These are phyloP conservation scores for Astyanax mexicanus DNA, from an alignment of 2,797 vertebrate species.

Conservation along the genomic window DNA sequence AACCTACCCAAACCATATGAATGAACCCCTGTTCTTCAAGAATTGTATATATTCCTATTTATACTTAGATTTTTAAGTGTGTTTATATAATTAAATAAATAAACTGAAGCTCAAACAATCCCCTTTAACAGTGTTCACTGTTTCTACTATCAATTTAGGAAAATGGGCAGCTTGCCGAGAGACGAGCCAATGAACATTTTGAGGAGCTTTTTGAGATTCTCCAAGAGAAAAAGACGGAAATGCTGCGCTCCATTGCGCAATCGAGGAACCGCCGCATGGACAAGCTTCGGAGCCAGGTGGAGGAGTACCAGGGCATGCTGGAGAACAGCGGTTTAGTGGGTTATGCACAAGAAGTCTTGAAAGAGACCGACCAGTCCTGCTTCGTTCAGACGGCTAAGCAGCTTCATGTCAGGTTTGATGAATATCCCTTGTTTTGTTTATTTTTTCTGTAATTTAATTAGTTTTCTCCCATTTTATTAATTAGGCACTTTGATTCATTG, in stretches of 20 bases:
- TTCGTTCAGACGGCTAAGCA: slow-evolving; percentile 98
- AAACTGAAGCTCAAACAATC: too few relatives aligned
- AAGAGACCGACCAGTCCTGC: slow-evolving; percentile 96
- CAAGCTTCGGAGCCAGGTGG: slow-evolving; percentile 86
- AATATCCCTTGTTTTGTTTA: not conserved
- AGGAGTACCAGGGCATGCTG: slow-evolving; percentile 96
- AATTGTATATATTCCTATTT: too few relatives aligned
- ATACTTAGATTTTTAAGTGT: too few relatives aligned
- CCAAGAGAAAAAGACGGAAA: slow-evolving; percentile 87
- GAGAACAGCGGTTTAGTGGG: slow-evolving; percentile 97
- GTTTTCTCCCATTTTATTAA: too few relatives aligned
- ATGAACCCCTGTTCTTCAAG: too few relatives aligned
- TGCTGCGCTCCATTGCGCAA: slow-evolving; percentile 87
- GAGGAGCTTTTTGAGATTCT: slow-evolving; percentile 88
- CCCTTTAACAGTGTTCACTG: not conserved
- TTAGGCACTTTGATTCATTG: not conserved
- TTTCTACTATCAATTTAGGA: slow-evolving; percentile 54
- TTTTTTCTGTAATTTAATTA: too few relatives aligned
- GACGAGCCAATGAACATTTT: slow-evolving; percentile 86
- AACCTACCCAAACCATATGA: too few relatives aligned
- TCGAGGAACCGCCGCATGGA: slow-evolving; percentile 85
- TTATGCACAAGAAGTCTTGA: slow-evolving; percentile 97
- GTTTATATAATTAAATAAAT: too few relatives aligned
- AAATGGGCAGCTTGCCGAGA: slow-evolving; percentile 89
- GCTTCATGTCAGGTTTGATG: slow-evolving; percentile 89